Conservation (phyloP, 2,888 invertebrate genomes). For the Torymus aiolomorphi region DNA sequence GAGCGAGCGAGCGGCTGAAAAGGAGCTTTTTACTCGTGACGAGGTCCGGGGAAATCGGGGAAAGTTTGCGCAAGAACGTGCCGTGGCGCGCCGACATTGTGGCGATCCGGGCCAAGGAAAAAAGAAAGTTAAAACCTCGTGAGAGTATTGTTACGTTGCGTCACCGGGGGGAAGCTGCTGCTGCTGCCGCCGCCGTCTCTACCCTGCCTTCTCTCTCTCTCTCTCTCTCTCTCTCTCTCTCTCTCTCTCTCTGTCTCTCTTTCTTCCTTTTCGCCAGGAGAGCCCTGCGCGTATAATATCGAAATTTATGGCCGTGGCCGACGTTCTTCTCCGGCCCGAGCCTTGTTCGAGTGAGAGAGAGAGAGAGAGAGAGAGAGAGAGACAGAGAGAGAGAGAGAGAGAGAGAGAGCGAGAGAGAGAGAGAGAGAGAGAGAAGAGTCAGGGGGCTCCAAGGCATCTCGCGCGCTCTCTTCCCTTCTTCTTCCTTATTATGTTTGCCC, state of each 20-base stretch:
- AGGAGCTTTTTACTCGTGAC: slow-evolving; percentile 36
- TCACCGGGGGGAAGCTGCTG: slow-evolving; percentile 46
- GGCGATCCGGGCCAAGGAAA: slow-evolving; percentile 57
- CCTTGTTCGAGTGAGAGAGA: slow-evolving; percentile 59
- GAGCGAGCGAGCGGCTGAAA: background rate
- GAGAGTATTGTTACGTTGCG: slow-evolving; percentile 59
- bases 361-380: slow-evolving; percentile 29
- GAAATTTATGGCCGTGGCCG: slow-evolving; percentile 72
- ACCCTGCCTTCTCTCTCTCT: background rate
- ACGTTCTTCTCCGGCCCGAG: slow-evolving; percentile 48
- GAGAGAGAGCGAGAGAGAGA: slow-evolving; percentile 19
- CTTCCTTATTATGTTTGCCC: slow-evolving; percentile 56
- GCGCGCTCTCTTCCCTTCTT: slow-evolving; percentile 41
- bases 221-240: slow-evolving; percentile 14
- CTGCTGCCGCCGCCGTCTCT: background rate
- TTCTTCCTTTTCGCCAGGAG: slow-evolving; percentile 48
- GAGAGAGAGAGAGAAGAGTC: slow-evolving; percentile 8
- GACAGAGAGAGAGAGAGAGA: slow-evolving; percentile 10
- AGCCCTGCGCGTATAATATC: slow-evolving; percentile 71
- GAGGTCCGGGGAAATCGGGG: slow-evolving; percentile 67
- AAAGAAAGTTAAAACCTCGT: slow-evolving; percentile 64
- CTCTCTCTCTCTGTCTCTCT: slow-evolving; percentile 12
- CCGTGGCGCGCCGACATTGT: slow-evolving; percentile 58
- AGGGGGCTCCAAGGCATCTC: slow-evolving; percentile 22
- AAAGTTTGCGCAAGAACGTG: slow-evolving; percentile 68